Percentiles rank a stretch among this genome's conserved stretches.
phyloP scores from a whole-genome alignment of 1,140 invertebrate species.

The Drosophila elegans region DNA sequence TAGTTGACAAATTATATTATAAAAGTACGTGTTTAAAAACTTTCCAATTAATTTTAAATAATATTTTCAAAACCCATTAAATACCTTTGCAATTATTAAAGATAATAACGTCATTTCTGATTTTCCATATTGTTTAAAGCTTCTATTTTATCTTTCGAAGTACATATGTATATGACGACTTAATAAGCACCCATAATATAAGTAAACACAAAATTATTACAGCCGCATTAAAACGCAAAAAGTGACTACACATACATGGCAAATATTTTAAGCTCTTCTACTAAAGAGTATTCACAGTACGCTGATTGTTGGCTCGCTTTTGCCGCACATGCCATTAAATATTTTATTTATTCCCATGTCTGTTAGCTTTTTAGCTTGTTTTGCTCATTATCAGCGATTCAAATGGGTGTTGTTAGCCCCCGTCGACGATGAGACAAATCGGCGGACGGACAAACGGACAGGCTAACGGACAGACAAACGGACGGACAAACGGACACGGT shows the following conservation, averaged over 20 bases:
- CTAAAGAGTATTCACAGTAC: slow-evolving; percentile 27
- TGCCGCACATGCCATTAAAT: slow-evolving; percentile 23
- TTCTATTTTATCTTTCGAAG: slow-evolving; percentile 1
- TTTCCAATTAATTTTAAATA: too few species aligned
- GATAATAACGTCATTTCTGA: background rate
- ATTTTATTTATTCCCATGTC: slow-evolving; percentile 17
- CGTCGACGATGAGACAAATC: slow-evolving; percentile 15
- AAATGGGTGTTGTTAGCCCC: slow-evolving; percentile 43
- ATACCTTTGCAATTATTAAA: background rate
- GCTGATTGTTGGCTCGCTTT: slow-evolving; percentile 8
- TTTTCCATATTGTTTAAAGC: background rate
- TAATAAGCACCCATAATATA: slow-evolving; percentile 35
- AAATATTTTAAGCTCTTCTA: background rate
- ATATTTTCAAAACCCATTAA: too few species aligned
- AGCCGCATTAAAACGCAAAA: slow-evolving; percentile 7
- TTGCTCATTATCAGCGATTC: slow-evolving; percentile 58
- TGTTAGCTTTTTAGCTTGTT: slow-evolving; percentile 43
- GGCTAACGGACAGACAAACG: background rate
- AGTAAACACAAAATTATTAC: slow-evolving; percentile 20
- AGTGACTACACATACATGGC: background rate
- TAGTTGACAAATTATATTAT: background rate
- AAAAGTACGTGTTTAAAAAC: too few species aligned
- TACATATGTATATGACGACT: slow-evolving; percentile 4
- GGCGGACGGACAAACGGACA: slow-evolving; percentile 10
- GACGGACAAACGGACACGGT: slow-evolving; percentile 9